phyloP scores from a whole-genome alignment of 2,113 vertebrate genomes.

The Apeltes quadracus region DNA sequence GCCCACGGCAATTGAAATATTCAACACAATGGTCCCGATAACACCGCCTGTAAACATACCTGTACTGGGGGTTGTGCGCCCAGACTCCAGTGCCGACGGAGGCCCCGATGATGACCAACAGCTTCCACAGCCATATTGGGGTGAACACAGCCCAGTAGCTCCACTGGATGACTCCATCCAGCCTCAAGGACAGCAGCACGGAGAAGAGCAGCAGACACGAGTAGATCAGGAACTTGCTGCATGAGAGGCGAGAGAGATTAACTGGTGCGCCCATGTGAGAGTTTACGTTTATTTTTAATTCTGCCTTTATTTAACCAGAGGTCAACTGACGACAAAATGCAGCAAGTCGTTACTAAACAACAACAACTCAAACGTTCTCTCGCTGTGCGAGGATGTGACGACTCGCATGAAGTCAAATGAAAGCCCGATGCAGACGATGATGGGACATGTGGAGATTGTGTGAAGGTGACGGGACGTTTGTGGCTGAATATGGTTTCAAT shows the following conservation, averaged over 20 bases:
- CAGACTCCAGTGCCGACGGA: slow-evolving; percentile 95
- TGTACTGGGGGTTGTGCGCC: slow-evolving; percentile 97
- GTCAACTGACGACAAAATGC: background rate
- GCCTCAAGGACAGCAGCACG: slow-evolving; percentile 90
- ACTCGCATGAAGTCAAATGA: no score
- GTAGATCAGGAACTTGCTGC: slow-evolving; percentile 98
- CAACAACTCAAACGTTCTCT: no score
- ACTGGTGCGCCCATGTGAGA: background rate
- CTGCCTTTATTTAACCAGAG: background rate
- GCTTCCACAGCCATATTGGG: slow-evolving; percentile 98
- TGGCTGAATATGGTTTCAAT: no score
- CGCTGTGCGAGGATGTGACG: no score
- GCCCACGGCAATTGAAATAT: no score
- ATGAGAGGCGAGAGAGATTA: rapidly evolving
- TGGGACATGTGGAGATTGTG: background rate
- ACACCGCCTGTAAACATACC: slow-evolving; percentile 75
- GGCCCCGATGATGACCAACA: slow-evolving; percentile 95
- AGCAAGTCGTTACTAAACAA: no score
- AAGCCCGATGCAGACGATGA: background rate
- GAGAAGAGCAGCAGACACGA: slow-evolving; percentile 97
- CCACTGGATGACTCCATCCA: slow-evolving; percentile 97
- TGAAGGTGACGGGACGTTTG: background rate
- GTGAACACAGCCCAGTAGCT: slow-evolving; percentile 98
- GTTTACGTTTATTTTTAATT: background rate
- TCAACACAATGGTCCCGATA: no score